Conservation (phyloP, 2,888 invertebrate species). For the Creontiades dilutus region DNA sequence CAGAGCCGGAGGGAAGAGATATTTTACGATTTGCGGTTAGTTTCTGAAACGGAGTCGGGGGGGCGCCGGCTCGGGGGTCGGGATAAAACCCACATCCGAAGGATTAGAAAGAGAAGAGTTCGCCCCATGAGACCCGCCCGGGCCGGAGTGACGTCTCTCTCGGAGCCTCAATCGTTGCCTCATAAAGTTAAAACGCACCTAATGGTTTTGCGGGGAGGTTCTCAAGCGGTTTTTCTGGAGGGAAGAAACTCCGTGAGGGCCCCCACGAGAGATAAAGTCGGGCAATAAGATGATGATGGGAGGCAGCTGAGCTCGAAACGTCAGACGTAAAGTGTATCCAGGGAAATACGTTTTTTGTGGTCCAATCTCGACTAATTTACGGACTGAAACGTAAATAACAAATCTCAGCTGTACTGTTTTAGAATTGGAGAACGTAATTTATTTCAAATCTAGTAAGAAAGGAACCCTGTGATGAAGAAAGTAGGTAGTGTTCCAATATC, state of each 20-base stretch:
- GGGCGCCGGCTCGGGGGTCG: neutral
- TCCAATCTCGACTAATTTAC: neutral
- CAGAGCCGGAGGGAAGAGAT: conserved; percentile 1
- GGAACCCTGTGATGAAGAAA: too few species aligned
- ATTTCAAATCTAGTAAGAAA: too few species aligned
- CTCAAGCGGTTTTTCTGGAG: neutral
- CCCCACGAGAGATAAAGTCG: neutral
- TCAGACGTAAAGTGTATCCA: neutral
- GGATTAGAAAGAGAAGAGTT: conserved; percentile 45
- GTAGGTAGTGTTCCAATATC: too few species aligned
- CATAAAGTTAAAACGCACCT: conserved; percentile 50
- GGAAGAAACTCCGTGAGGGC: neutral
- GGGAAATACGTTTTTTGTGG: neutral
- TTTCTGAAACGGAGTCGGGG: neutral
- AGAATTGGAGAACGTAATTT: too few species aligned
- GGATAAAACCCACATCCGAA: conserved; percentile 53
- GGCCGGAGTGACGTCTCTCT: conserved; percentile 28
- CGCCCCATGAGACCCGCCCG: conserved; percentile 3
- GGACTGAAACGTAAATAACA: too few species aligned
- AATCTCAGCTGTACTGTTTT: too few species aligned
- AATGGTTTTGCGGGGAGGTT: neutral
- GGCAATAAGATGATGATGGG: conserved; percentile 31
- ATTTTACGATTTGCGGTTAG: conserved; percentile 61
- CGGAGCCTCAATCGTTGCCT: conserved; percentile 4
- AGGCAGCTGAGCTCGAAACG: conserved; percentile 16